phyloP scores from a whole-genome alignment of 2,888 invertebrate genomes.

The Cancer borealis region DNA sequence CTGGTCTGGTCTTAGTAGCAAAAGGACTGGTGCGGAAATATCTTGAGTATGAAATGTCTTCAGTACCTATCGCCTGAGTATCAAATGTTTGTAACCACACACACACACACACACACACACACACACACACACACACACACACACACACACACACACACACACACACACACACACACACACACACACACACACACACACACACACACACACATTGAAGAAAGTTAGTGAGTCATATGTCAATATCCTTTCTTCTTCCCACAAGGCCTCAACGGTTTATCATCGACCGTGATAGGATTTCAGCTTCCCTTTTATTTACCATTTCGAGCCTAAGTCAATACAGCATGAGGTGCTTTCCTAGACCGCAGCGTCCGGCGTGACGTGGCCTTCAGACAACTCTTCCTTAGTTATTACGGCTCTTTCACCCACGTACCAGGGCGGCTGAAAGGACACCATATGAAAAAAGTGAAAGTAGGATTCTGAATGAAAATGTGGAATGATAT shows the following conservation, averaged over 20 bases:
- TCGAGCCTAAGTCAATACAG: neutral
- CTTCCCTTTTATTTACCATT: neutral
- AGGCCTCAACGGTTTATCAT: neutral
- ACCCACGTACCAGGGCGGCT: neutral
- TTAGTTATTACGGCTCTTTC: neutral
- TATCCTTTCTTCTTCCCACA: neutral
- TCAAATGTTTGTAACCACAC: no score
- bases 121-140: neutral
- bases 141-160: conserved; percentile 20
- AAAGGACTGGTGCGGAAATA: no score
- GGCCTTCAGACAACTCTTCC: conserved; percentile 20
- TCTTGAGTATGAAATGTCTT: no score
- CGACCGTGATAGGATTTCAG: conserved; percentile 13
- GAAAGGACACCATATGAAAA: neutral
- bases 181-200: neutral
- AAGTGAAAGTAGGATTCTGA: neutral
- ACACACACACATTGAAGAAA: neutral
- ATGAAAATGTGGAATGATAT: neutral
- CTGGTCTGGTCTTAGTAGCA: neutral
- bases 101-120: no score
- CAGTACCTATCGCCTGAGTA: no score
- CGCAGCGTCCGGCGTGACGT: neutral
- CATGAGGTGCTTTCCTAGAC: neutral
- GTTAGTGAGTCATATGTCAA: neutral
- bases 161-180: no score